Conservation (phyloP, 2,113 vertebrate genomes). For the Nycticorax nycticorax region DNA sequence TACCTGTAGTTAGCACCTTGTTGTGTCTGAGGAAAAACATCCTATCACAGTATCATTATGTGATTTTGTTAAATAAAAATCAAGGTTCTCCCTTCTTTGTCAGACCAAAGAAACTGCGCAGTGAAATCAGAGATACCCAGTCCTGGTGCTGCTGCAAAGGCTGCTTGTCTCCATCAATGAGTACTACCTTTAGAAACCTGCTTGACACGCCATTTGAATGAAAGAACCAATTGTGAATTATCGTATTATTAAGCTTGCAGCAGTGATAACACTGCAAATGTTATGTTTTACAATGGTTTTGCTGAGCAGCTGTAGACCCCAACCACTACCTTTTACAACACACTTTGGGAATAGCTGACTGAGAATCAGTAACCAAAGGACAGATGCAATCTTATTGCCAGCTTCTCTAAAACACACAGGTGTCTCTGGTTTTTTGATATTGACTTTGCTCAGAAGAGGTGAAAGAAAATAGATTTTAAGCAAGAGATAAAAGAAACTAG, state of each 20-base stretch:
- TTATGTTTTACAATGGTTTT: neutral
- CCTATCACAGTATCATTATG: neutral
- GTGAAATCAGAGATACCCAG: neutral
- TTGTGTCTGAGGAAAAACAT: neutral
- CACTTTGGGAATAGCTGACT: neutral
- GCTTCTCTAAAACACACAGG: neutral
- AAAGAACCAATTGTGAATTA: neutral
- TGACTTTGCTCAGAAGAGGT: neutral
- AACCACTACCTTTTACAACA: neutral
- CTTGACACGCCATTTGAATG: neutral
- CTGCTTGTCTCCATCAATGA: neutral
- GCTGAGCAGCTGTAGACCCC: neutral
- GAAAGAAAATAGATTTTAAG: neutral
- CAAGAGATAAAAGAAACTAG: neutral
- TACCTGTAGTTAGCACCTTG: neutral
- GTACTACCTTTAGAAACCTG: neutral
- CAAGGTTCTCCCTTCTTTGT: neutral
- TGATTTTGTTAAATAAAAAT: slow-evolving; percentile 25
- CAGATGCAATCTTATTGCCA: neutral
- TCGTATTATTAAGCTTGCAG: neutral
- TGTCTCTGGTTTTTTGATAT: neutral
- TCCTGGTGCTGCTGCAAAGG: neutral
- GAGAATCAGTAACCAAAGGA: neutral
- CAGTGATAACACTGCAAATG: neutral
- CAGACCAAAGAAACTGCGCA: neutral